phyloP scores from a whole-genome alignment of 2,888 invertebrate genomes.

The Mystacides longicornis region DNA sequence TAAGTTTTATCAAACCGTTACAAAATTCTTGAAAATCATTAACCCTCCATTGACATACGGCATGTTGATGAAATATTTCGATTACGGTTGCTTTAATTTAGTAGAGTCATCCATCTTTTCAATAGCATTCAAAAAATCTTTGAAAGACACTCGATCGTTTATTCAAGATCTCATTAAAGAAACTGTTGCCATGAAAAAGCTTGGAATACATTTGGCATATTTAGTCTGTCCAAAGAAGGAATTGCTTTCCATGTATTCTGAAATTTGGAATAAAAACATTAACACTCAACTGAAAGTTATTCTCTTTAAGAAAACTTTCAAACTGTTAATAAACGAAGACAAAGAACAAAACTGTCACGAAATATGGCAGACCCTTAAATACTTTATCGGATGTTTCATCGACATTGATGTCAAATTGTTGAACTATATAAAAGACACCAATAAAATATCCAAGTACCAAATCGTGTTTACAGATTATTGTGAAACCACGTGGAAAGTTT shows the following conservation, averaged over 20 bases:
- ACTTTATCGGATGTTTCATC: not conserved
- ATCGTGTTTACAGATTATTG: not conserved
- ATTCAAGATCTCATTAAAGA: not conserved
- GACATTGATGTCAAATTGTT: not conserved
- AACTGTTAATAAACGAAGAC: not conserved
- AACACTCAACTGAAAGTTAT: not conserved
- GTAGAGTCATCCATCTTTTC: not conserved
- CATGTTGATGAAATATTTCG: not conserved
- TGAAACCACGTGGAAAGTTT: not conserved
- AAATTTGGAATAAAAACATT: not conserved
- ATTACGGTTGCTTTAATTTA: not conserved
- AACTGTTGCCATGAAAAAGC: not conserved
- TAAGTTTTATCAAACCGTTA: not conserved
- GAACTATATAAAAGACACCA: not conserved
- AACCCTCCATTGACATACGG: not conserved
- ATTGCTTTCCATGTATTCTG: not conserved
- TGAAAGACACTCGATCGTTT: not conserved
- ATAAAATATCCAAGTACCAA: not conserved
- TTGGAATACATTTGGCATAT: not conserved
- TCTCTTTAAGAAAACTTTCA: not conserved
- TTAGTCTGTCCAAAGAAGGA: not conserved
- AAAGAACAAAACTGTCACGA: not conserved
- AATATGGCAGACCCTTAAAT: not conserved
- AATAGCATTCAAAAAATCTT: not conserved
- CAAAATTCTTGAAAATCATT: not conserved